Base-by-base conservation (phyloP, 1,140 invertebrate species). In the Teleopsis dalmanni region DNA sequence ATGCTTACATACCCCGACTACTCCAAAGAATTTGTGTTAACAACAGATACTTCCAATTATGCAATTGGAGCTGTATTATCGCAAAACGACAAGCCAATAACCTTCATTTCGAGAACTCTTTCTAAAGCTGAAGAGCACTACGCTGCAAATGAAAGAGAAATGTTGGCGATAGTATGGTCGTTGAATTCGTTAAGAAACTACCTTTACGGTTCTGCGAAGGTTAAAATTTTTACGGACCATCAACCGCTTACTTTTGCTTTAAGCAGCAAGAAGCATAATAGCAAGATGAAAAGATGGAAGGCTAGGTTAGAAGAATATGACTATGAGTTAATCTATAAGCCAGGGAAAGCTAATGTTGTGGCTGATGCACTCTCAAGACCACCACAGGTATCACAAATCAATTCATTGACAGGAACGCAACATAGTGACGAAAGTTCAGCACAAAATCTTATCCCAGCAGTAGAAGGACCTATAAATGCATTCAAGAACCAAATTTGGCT, bases 291-390 rank as follows among this genome's bases (percentile, higher is more conserved):
- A 7, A 38, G 62, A 44, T 65, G 59, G 57, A 50, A 53, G 40
- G 41, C 60, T 29, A 46, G 29, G 19, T 29, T 66, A 23, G 44
- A 53, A 31, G 60, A 70, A 44, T 62, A 57, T 38, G 45, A 63
- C 14, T 62, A 51, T 29, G 40, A 73, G 47, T 65, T 77, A 10
- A 36, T 55, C 13, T 68, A 77, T n/a, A n/a, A n/a, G n/a, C n/a
- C n/a, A n/a, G n/a, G n/a, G n/a, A n/a, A n/a, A n/a, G n/a, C n/a
- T n/a, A 64, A 71, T 52, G 43, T 42, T n/a, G 49, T 51, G 9
- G 41, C 40, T 16, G 40, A 25, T 9, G 21, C 25, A 56, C 57
- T 45, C 54, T 65, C n/a, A 54, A 43, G 27, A 54, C 58, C 10
- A 31, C 54, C 3, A n/a, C n/a, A n/a, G n/a, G n/a, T n/a, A n/a